Evolutionary conservation across 1,140 invertebrate species (phyloP).

Genomic region (Camponotus pennsylvanicus): DNA sequence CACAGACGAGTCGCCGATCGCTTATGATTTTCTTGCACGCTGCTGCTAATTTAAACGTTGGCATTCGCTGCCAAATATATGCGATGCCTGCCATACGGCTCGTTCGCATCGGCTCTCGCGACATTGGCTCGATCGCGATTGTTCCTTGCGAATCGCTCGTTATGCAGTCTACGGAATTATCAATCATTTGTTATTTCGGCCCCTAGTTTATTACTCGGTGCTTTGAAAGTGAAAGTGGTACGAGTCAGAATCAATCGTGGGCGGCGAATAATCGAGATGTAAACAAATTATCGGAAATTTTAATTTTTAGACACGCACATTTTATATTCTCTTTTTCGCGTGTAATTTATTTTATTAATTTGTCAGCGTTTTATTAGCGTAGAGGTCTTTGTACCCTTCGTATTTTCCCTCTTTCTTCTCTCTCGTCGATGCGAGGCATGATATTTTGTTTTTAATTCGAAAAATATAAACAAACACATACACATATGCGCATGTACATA

Average conservation of each 20-base stretch:
- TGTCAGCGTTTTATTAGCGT: not conserved
- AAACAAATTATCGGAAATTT: slow-evolving; percentile 22
- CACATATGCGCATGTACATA: too few species aligned
- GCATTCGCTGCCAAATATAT: slow-evolving; percentile 2
- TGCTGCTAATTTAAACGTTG: slow-evolving; percentile 43
- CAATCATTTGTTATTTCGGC: slow-evolving; percentile 43
- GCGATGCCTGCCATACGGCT: not conserved
- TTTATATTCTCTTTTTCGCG: not conserved
- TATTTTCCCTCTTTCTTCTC: too few species aligned
- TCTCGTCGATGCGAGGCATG: too few species aligned
- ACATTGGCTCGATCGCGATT: slow-evolving; percentile 41
- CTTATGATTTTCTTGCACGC: slow-evolving; percentile 57
- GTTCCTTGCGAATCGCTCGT: slow-evolving; percentile 33
- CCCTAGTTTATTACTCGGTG: slow-evolving; percentile 27
- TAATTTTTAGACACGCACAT: not conserved
- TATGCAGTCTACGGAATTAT: slow-evolving; percentile 25
- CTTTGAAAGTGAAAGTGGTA: slow-evolving; percentile 49
- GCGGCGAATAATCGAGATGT: not conserved
- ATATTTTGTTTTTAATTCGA: too few species aligned
- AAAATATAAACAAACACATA: too few species aligned
- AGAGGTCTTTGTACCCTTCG: not conserved
- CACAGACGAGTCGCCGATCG: slow-evolving; percentile 8
- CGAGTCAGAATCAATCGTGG: slow-evolving; percentile 21
- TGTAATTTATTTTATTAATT: not conserved
- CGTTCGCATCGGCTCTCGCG: slow-evolving; percentile 16